phyloP scores from a whole-genome alignment of 30 jellyfish, hydroid and myxozoan genomes.

The Clytia hemisphaerica region DNA sequence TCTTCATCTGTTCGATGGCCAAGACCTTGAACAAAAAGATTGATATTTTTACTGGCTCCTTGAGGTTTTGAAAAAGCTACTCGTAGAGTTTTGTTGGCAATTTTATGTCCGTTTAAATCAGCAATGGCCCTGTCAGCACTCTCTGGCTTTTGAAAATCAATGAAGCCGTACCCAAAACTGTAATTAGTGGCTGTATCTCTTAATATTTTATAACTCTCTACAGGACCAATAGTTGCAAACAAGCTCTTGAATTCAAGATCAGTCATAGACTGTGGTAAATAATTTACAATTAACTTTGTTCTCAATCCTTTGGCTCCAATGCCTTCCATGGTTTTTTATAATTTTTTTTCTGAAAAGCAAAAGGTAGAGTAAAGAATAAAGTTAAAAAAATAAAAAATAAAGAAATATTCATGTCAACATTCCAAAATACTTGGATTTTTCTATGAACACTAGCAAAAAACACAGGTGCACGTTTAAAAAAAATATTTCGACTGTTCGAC shows the following conservation, averaged over 20 bases:
- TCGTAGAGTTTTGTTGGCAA: slow-evolving; percentile 19
- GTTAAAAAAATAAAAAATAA: too few relatives aligned
- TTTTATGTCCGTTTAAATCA: slow-evolving; percentile 14
- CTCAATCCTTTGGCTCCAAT: slow-evolving; percentile 25
- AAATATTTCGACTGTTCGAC: too few relatives aligned
- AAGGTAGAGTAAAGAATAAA: too few relatives aligned
- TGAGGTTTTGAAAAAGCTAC: slow-evolving; percentile 36
- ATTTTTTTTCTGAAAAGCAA: too few relatives aligned
- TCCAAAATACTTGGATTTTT: too few relatives aligned
- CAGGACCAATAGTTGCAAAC: slow-evolving; percentile 16
- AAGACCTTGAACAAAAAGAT: slow-evolving; percentile 19
- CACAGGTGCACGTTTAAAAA: too few relatives aligned
- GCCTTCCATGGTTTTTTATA: slow-evolving; percentile 26
- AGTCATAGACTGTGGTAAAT: slow-evolving; percentile 19
- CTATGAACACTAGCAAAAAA: too few relatives aligned
- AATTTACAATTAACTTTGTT: slow-evolving; percentile 23
- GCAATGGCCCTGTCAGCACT: slow-evolving; percentile 14
- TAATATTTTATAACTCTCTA: not conserved
- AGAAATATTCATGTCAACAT: too few relatives aligned
- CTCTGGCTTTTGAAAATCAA: slow-evolving; percentile 26
- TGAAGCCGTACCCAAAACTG: slow-evolving; percentile 33
- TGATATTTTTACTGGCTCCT: slow-evolving; percentile 20
- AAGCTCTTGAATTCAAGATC: slow-evolving; percentile 11
- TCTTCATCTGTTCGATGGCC: slow-evolving; percentile 10
- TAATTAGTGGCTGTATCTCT: slow-evolving; percentile 19